These are phyloP conservation scores for Prunella fulvescens DNA, from an alignment of 2,113 vertebrate genomes.

Conservation along the genomic window DNA sequence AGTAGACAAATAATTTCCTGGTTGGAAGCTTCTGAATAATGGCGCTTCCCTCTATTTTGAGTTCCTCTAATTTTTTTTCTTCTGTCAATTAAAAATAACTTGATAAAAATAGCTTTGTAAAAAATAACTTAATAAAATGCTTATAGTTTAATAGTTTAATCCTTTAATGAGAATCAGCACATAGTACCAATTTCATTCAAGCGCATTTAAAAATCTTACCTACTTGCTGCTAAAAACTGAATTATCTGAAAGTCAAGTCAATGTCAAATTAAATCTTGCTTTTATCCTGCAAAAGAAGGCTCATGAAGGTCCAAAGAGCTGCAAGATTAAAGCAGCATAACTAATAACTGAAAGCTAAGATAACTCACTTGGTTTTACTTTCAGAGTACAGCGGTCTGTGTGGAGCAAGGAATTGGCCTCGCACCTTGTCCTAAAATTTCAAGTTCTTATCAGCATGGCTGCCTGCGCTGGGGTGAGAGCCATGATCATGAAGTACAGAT, in stretches of 20 bases:
- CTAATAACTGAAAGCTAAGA: not conserved
- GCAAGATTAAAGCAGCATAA: not conserved
- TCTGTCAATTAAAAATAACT: constrained; percentile 17
- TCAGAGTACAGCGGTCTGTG: accelerated
- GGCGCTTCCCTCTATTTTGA: not conserved
- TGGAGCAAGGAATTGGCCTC: not conserved
- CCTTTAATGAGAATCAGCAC: constrained; percentile 39
- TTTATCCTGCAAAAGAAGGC: not conserved
- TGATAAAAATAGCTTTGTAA: constrained; percentile 28
- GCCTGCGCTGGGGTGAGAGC: not conserved
- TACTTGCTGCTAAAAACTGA: not conserved
- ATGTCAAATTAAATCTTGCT: constrained; percentile 21
- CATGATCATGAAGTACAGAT: not conserved
- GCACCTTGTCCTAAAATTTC: not conserved
- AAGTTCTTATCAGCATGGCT: not conserved
- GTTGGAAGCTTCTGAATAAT: constrained; percentile 44
- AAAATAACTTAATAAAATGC: constrained; percentile 3
- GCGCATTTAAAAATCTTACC: constrained; percentile 29
- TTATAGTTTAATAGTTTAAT: constrained; percentile 52
- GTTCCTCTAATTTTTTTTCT: not conserved
- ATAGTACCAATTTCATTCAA: not conserved
- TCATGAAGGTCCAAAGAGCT: not conserved
- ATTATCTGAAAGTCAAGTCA: constrained; percentile 29
- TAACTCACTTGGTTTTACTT: not conserved
- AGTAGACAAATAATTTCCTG: constrained; percentile 34